Evolutionary conservation across 2,113 vertebrate genomes (phyloP), one percentile per base, ranked within the genome.

Genomic region (Gadus macrocephalus): DNA sequence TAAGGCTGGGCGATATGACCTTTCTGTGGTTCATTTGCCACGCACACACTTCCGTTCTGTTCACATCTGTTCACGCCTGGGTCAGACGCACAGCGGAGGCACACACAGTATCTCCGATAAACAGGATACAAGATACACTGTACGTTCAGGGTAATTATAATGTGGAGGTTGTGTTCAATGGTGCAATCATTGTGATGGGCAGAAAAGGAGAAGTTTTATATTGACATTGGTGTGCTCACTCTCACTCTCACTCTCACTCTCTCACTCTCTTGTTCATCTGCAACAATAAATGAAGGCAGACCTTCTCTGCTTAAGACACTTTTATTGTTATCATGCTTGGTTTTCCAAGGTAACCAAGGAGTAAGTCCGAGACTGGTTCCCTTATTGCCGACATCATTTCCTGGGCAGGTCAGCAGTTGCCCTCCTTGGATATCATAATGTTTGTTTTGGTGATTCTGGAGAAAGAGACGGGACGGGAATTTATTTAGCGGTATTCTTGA

Each of bases 21-120:
- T n/a, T n/a, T n/a, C 20, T 88, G 86, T 82, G 89, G 87, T 90
- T 90, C 87, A 89, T 90, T 88, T 89, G 81, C 84, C 85, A 86
- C 87, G 88, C 76, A 81, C 87, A 89, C 82, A 89, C 83, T 88
- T 85, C 81, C 83, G 81, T 85, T 87, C 82, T 83, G 85, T 81
- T 87, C 83, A 84, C 85, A 66, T 73, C 78, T 78, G 80, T 84
- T 25, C 25, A 25, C 25, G 75, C 75, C 83, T 71, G 69, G 80
- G 78, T 82, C 80, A 81, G 73, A 86, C 80, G 84, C 73, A 80
- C 22, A 71, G 73, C 62, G 62, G 64, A 62, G 9, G 17, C 15
- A 67, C 22, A 28, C 49, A 67, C 58, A 69, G 25, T 25, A 2
- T 3, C 25, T 25, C 25, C 25, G 2, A 25, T 25, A 25, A 25